Conservation (phyloP, 2,888 invertebrate species). For the Zaprionus bogoriensis region DNA sequence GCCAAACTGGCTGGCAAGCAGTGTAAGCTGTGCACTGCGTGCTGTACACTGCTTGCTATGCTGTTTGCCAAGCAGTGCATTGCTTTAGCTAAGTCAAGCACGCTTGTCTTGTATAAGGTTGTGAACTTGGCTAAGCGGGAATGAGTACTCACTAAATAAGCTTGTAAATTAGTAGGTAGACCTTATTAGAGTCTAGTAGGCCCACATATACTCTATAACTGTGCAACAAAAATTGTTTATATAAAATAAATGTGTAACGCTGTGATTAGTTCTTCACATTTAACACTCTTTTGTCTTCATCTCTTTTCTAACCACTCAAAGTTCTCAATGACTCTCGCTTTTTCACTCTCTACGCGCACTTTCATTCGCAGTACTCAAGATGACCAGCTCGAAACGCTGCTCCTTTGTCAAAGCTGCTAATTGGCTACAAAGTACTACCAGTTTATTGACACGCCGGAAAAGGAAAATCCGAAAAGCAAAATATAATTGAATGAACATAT, state of each 20-base stretch:
- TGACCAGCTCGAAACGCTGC: background rate
- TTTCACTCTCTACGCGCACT: background rate
- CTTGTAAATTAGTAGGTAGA: too few relatives aligned
- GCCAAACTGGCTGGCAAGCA: slow-evolving; percentile 13
- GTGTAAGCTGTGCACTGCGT: too few relatives aligned
- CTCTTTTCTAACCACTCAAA: background rate
- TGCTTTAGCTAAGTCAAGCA: background rate
- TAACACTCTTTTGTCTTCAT: background rate
- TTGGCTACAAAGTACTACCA: slow-evolving; percentile 10
- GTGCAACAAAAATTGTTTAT: too few relatives aligned
- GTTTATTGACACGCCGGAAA: slow-evolving; percentile 66
- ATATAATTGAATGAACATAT: slow-evolving; percentile 74
- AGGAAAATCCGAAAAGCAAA: slow-evolving; percentile 14
- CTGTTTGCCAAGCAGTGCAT: background rate
- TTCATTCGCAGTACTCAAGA: background rate
- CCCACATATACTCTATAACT: too few relatives aligned
- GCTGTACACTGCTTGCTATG: background rate
- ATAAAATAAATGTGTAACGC: background rate
- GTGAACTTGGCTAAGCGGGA: slow-evolving; percentile 6
- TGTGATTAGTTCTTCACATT: too few relatives aligned
- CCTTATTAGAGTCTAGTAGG: too few relatives aligned
- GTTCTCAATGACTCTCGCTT: background rate
- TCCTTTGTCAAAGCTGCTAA: background rate
- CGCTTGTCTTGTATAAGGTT: slow-evolving; percentile 11
- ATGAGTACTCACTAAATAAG: too few relatives aligned